Evolutionary conservation across 2,888 invertebrate species (phyloP).

Genomic region (Bombylius discolor): DNA sequence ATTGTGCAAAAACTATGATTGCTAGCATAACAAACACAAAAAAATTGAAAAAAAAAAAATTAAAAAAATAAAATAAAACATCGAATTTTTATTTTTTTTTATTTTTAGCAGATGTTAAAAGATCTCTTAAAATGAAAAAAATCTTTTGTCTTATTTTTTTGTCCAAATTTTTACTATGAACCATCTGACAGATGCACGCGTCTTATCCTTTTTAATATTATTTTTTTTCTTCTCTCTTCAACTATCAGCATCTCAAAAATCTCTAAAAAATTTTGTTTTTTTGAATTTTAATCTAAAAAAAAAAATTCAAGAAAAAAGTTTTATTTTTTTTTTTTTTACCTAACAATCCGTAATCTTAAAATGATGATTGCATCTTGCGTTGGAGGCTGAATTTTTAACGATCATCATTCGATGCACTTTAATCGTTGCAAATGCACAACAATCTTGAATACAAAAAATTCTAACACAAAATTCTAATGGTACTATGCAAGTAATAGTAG

Average conservation of each 20-base stretch:
- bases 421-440: no score
- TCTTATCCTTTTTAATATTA: not conserved
- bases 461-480: no score
- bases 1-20: not conserved
- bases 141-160: not conserved
- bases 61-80: not conserved
- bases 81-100: no score
- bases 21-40: not conserved
- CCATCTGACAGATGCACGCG: conserved; percentile 11
- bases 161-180: not conserved
- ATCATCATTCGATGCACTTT: no score
- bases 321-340: no score
- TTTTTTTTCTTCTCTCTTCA: not conserved
- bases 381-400: not conserved
- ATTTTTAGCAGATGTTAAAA: not conserved
- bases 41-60: not conserved
- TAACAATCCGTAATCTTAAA: no score
- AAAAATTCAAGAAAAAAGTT: no score
- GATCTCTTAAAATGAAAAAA: not conserved
- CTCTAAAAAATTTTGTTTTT: no score
- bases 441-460: no score
- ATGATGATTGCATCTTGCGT: not conserved
- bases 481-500: no score
- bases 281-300: not conserved
- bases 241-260: not conserved